A percentile compares a stretch with the other conserved stretches of the same genome.
These are phyloP conservation scores for Whitmania pigra DNA, from an alignment of 1,140 invertebrate genomes.

Conservation along the genomic window DNA sequence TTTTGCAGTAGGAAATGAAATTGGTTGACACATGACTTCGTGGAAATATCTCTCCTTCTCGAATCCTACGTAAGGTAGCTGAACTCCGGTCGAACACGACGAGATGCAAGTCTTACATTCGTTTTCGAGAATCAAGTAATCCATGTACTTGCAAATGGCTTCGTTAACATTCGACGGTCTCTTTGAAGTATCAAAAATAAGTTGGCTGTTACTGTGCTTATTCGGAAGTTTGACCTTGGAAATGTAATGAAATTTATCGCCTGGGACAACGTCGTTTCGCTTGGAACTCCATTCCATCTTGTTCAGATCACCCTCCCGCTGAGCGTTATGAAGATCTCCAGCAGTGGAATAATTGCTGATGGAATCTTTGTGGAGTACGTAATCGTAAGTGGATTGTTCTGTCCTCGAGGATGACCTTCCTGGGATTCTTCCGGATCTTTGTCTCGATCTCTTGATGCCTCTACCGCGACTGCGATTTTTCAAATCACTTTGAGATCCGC, in stretches of 20 bases:
- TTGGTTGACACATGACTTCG: conserved; percentile 22
- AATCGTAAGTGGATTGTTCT: neutral
- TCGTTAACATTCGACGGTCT: conserved; percentile 18
- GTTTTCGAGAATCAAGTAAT: conserved; percentile 21
- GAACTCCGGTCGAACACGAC: conserved; percentile 8
- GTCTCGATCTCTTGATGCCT: conserved; percentile 2
- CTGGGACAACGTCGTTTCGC: neutral
- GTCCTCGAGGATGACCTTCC: conserved; percentile 1
- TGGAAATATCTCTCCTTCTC: conserved; percentile 22
- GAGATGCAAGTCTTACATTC: conserved; percentile 21
- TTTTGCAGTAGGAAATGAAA: conserved; percentile 21
- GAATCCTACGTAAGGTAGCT: conserved; percentile 12
- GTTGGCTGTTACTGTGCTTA: neutral
- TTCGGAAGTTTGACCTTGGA: neutral
- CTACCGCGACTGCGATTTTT: neutral
- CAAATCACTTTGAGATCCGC: neutral
- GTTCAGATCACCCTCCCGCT: no score
- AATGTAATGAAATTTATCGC: neutral
- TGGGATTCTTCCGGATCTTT: neutral
- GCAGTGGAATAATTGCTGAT: no score
- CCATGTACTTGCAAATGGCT: conserved; percentile 23
- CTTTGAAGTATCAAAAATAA: conserved; percentile 13
- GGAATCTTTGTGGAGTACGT: no score
- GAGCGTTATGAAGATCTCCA: no score
- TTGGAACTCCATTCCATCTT: no score